Percentiles rank a stretch among this genome's conserved stretches.
These are phyloP conservation scores for Folsomia candida DNA, from an alignment of 2,888 invertebrate species.

Conservation along the genomic window DNA sequence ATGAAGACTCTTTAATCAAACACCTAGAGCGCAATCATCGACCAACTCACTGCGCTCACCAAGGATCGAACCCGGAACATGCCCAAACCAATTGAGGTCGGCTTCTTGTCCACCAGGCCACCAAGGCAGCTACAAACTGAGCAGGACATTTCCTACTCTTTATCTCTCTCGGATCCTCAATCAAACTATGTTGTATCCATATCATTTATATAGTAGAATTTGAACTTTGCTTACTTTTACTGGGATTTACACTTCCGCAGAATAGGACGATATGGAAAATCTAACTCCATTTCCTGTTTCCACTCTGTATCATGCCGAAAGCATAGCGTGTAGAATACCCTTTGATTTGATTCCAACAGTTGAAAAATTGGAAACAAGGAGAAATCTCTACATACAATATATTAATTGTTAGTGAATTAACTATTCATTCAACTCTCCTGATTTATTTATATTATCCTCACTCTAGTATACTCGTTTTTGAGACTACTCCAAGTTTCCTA, in stretches of 20 bases:
- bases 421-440: no score
- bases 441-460: no score
- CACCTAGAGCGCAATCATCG: background rate
- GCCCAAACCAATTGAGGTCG: background rate
- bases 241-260: no score
- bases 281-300: background rate
- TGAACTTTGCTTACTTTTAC: no score
- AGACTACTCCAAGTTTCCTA: conserved; percentile 10
- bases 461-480: conserved; percentile 14
- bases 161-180: no score
- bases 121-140: background rate
- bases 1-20: background rate
- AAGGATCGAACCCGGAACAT: background rate
- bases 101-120: background rate
- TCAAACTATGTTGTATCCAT: no score
- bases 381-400: no score
- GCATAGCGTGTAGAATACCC: conserved; percentile 9
- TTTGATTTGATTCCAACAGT: conserved; percentile 10
- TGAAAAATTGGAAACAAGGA: conserved; percentile 13
- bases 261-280: no score
- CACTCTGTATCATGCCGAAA: background rate
- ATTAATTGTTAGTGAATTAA: no score
- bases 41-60: background rate
- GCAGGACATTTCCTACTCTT: no score
- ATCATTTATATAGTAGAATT: no score